Conservation (phyloP, 2,888 invertebrate genomes). For the Dyspetes luteomarginatus region DNA sequence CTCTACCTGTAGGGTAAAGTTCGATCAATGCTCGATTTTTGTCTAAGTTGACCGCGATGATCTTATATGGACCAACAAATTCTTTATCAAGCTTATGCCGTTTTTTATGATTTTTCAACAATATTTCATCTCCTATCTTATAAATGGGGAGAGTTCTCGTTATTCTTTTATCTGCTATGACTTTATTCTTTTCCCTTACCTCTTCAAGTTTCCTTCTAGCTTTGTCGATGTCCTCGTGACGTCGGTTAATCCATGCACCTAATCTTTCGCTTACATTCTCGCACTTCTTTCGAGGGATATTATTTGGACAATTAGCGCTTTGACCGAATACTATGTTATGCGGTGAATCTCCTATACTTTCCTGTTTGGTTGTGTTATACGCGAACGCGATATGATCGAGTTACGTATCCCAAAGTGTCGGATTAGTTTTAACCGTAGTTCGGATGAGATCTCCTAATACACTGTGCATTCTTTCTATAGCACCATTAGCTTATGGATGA, state of each 20-base stretch:
- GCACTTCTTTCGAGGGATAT: neutral
- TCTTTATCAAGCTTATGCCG: neutral
- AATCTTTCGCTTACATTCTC: neutral
- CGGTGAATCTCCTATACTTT: conserved; percentile 8
- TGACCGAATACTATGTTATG: conserved; percentile 14
- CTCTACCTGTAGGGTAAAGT: conserved; percentile 23
- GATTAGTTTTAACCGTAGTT: conserved; percentile 21
- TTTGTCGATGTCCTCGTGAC: neutral
- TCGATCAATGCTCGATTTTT: conserved; percentile 16
- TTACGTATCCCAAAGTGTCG: conserved; percentile 20
- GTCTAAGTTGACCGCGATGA: neutral
- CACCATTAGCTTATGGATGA: conserved; percentile 53
- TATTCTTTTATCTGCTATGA: neutral
- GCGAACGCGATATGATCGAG: conserved; percentile 20
- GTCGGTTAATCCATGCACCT: neutral
- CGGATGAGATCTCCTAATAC: conserved; percentile 29
- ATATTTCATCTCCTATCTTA: conserved; percentile 2
- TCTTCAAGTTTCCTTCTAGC: conserved; percentile 4
- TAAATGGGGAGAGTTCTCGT: conserved; percentile 4
- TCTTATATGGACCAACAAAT: neutral
- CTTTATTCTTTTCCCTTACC: neutral
- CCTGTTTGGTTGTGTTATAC: conserved; percentile 32
- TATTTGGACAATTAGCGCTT: conserved; percentile 14
- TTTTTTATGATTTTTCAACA: conserved; percentile 5
- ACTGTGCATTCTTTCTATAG: conserved; percentile 47